Evolutionary conservation across 2,888 invertebrate genomes (phyloP).

Genomic region (Trisateles emortualis): DNA sequence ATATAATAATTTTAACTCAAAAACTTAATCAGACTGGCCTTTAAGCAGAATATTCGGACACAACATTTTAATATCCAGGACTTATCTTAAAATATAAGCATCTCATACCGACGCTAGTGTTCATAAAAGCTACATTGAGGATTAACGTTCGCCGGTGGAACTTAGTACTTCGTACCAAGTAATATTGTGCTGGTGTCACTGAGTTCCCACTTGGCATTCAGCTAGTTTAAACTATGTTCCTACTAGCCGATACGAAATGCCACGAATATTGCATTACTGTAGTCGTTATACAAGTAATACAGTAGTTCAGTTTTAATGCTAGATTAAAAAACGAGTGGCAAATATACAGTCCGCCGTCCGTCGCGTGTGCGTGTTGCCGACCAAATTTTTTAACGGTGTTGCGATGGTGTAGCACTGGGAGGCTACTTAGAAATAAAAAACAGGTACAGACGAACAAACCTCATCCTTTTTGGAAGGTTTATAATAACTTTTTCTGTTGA

Average conservation of each 20-base stretch:
- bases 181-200: constrained; percentile 56
- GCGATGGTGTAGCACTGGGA: too few relatives aligned
- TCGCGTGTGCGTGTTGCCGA: too few relatives aligned
- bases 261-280: background rate
- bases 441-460: too few relatives aligned
- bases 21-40: background rate
- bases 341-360: too few relatives aligned
- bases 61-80: constrained; percentile 46
- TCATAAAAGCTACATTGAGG: constrained; percentile 53
- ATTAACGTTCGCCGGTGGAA: constrained; percentile 49
- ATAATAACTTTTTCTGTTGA: too few relatives aligned
- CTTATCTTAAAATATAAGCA: constrained; percentile 43
- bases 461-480: too few relatives aligned
- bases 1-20: too few relatives aligned
- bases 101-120: constrained; percentile 44
- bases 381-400: too few relatives aligned
- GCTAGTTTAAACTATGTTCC: constrained; percentile 51
- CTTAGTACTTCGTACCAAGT: constrained; percentile 47
- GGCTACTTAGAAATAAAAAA: too few relatives aligned
- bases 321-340: too few relatives aligned
- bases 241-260: constrained; percentile 36
- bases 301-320: background rate
- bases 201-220: constrained; percentile 51
- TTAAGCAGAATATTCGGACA: background rate
- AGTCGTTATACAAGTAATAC: background rate